phyloP scores from a whole-genome alignment of 2,113 vertebrate species.

The Coryphaenoides rupestris region DNA sequence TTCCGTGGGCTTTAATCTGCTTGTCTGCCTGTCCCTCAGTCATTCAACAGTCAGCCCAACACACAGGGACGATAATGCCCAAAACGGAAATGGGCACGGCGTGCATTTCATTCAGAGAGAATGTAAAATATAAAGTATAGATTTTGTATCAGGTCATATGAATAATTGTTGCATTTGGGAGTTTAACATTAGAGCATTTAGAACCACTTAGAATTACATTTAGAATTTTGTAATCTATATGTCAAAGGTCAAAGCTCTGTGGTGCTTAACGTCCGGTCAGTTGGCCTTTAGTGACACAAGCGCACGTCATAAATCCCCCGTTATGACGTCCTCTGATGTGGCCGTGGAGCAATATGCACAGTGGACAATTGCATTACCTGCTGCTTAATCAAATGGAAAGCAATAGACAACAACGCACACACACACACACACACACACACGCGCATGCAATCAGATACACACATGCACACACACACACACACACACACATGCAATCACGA shows the following conservation, averaged over 20 bases:
- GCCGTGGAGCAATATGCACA: neutral
- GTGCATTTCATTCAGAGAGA: no score
- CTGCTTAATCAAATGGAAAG: neutral
- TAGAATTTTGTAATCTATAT: no score
- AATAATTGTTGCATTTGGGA: no score
- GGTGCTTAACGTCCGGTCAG: no score
- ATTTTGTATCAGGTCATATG: no score
- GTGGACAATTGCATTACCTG: neutral
- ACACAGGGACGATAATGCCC: conserved; percentile 13
- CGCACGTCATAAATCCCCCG: no score
- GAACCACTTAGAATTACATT: no score
- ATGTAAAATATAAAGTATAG: no score
- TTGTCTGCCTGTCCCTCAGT: conserved; percentile 14
- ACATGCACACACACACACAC: neutral
- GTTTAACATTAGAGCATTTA: no score
- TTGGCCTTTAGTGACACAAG: no score
- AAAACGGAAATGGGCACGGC: neutral
- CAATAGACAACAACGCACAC: neutral
- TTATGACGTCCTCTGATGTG: neutral
- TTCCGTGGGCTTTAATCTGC: conserved; percentile 20
- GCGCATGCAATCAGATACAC: neutral
- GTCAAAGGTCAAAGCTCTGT: no score
- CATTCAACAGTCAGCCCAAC: conserved; percentile 31
- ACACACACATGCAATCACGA: neutral
- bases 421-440: conserved; percentile 4